Evolutionary conservation across 92 coral and sea anemone genomes (phyloP).

Genomic region (Diadumene lineata): DNA sequence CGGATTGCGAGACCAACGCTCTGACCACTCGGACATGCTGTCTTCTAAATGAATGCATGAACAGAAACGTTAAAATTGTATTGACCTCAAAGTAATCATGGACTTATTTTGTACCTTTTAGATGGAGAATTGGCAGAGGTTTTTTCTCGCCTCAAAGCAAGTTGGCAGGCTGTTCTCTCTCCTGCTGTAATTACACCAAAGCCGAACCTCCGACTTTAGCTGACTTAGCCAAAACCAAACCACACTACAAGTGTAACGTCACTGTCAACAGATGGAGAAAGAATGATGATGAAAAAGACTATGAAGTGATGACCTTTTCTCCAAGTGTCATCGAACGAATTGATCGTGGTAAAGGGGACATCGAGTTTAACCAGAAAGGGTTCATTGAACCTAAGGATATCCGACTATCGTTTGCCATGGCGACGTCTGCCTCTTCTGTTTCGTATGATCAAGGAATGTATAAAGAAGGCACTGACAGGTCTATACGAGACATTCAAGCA

Average conservation of each 20-base stretch:
- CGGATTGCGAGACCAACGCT: too few relatives aligned
- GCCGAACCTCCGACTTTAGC: conserved; percentile 47
- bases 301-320: conserved; percentile 55
- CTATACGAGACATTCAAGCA: conserved; percentile 64
- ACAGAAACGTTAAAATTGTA: too few relatives aligned
- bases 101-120: neutral
- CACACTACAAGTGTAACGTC: conserved; percentile 81
- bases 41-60: too few relatives aligned
- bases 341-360: conserved; percentile 38
- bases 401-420: conserved; percentile 79
- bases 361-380: conserved; percentile 48
- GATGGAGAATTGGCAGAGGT: neutral
- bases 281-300: conserved; percentile 20
- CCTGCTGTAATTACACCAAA: conserved; percentile 11
- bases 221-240: conserved; percentile 63
- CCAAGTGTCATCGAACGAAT: conserved; percentile 60
- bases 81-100: too few relatives aligned
- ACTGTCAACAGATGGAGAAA: conserved; percentile 65
- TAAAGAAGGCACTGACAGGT: conserved; percentile 29
- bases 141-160: neutral
- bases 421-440: conserved; percentile 81
- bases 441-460: conserved; percentile 68
- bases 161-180: conserved; percentile 14
- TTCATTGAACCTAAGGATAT: conserved; percentile 68
- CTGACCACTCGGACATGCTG: too few relatives aligned